Conservation (phyloP, 2,113 vertebrate genomes). For the Cardinalis cardinalis region DNA sequence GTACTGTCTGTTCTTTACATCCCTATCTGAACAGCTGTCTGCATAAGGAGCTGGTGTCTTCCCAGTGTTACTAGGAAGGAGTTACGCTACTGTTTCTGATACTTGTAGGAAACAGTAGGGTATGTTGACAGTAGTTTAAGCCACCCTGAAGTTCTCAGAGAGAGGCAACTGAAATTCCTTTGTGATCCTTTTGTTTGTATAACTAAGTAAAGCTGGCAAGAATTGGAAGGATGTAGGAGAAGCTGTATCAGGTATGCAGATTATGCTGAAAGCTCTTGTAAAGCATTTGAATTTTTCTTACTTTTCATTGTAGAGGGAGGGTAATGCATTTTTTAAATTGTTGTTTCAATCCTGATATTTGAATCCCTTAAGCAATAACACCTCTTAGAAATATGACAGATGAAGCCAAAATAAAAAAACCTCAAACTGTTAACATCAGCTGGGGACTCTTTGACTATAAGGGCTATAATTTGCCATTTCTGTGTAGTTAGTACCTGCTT, state of each 20-base stretch:
- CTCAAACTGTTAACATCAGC: neutral
- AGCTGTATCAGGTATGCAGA: neutral
- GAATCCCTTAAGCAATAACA: neutral
- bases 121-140: neutral
- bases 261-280: neutral
- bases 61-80: neutral
- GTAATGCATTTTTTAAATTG: neutral
- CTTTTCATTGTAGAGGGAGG: neutral
- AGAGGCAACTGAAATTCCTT: neutral
- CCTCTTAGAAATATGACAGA: neutral
- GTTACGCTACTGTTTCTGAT: neutral
- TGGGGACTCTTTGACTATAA: neutral
- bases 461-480: neutral
- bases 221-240: neutral
- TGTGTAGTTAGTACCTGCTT: neutral
- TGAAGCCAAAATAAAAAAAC: neutral
- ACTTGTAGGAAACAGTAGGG: neutral
- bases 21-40: neutral
- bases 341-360: neutral
- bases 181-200: neutral
- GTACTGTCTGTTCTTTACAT: neutral
- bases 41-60: neutral
- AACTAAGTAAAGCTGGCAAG: neutral
- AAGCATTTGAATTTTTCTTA: neutral
- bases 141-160: neutral